phyloP scores from a whole-genome alignment of 1,140 invertebrate genomes.

The Scaptodrosophila lebanonensis region DNA sequence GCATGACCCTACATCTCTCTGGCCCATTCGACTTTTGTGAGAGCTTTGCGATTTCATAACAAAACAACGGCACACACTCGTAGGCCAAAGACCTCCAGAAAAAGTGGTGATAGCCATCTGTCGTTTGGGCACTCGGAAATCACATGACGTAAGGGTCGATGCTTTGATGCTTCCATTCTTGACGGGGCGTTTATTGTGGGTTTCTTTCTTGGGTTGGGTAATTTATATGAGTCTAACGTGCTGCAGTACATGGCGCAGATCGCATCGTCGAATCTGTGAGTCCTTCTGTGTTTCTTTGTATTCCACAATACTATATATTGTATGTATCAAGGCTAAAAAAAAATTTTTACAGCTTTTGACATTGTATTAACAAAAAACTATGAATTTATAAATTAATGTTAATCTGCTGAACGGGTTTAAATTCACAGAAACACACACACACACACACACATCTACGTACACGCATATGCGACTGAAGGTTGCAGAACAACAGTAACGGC shows the following conservation, averaged over 20 bases:
- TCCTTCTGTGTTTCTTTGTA: no score
- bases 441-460: no score
- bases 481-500: conserved; percentile 17
- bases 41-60: conserved; percentile 27
- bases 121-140: conserved; percentile 16
- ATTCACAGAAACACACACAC: no score
- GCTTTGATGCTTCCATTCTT: conserved; percentile 13
- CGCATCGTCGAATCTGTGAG: no score
- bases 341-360: no score
- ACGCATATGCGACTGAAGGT: conserved; percentile 43
- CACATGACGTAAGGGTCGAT: conserved; percentile 6
- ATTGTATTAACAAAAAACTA: no score
- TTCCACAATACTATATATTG: no score
- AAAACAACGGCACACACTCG: conserved; percentile 3
- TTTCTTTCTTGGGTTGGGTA: conserved; percentile 1
- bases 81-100: conserved; percentile 38
- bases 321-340: conserved; percentile 32
- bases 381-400: no score
- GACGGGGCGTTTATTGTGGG: not conserved
- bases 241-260: conserved; percentile 19
- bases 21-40: no score
- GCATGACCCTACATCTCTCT: no score
- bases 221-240: conserved; percentile 7
- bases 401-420: conserved; percentile 53
- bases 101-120: conserved; percentile 25